Conservation (phyloP, 2,888 invertebrate genomes). For the Peribatodes rhomboidaria region DNA sequence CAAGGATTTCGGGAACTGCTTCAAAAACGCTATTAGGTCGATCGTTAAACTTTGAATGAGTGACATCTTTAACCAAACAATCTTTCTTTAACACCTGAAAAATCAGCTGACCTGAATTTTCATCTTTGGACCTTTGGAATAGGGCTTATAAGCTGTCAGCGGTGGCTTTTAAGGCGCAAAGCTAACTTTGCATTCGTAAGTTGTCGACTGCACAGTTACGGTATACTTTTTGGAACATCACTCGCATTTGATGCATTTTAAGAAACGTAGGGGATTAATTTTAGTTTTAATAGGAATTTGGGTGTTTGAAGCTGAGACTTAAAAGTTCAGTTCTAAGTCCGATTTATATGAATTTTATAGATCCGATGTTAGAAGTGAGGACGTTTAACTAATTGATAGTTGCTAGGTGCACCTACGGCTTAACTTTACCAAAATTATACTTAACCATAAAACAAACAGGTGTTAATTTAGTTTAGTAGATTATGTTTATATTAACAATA, state of each 20-base stretch:
- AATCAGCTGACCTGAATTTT: conserved; percentile 23
- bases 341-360: conserved; percentile 63
- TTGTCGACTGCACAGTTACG: conserved; percentile 76
- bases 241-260: conserved; percentile 78
- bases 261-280: conserved; percentile 76
- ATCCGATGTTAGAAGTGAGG: conserved; percentile 48
- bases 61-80: conserved; percentile 79
- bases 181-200: conserved; percentile 63
- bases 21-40: conserved; percentile 83
- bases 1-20: conserved; percentile 83
- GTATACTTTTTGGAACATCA: conserved; percentile 79
- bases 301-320: conserved; percentile 59
- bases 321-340: conserved; percentile 58
- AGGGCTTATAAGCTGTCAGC: conserved; percentile 24
- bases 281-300: conserved; percentile 75
- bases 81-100: conserved; percentile 36
- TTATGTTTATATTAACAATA: too few relatives aligned
- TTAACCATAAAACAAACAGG: background rate
- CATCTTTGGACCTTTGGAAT: conserved; percentile 44
- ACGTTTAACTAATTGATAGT: conserved; percentile 48
- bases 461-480: background rate
- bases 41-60: conserved; percentile 85
- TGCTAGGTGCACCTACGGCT: conserved; percentile 27
- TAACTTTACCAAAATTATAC: conserved; percentile 5
- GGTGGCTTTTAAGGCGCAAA: conserved; percentile 30